Conservation (phyloP, 2,113 vertebrate genomes). For the Rhipidura dahli region DNA sequence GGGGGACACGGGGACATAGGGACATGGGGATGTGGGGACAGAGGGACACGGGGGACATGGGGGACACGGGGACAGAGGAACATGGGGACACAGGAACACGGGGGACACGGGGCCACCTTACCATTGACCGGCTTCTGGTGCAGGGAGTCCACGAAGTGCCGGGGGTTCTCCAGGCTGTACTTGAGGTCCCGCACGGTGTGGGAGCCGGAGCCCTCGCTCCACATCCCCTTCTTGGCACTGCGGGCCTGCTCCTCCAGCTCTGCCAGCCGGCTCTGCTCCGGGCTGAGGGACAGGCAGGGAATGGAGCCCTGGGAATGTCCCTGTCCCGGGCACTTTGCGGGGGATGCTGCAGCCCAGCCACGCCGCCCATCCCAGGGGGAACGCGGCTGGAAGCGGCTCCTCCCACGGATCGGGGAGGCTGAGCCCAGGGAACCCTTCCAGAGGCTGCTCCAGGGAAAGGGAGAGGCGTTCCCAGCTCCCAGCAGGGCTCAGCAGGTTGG, state of each 20-base stretch:
- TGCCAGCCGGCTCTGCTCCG: conserved; percentile 89
- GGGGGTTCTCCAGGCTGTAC: conserved; percentile 91
- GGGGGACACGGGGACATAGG: too few species aligned
- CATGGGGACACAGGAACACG: rapidly evolving
- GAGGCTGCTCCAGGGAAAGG: background rate
- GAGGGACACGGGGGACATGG: too few species aligned
- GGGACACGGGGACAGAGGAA: too few species aligned
- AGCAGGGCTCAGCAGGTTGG: rapidly evolving
- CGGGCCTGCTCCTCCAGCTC: conserved; percentile 93
- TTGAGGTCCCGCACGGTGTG: conserved; percentile 92
- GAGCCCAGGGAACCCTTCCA: background rate
- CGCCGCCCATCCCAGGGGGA: rapidly evolving
- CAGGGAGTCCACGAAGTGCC: conserved; percentile 94
- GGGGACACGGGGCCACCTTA: conserved; percentile 44
- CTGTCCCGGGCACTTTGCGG: rapidly evolving
- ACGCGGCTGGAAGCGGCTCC: rapidly evolving
- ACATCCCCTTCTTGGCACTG: conserved; percentile 87
- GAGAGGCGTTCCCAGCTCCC: background rate
- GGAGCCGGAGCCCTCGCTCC: conserved; percentile 87
- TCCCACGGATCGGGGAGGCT: rapidly evolving
- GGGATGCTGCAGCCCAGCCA: rapidly evolving
- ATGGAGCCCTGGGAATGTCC: background rate
- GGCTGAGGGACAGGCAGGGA: conserved; percentile 54
- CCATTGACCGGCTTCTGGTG: conserved; percentile 97
- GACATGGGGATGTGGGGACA: background rate